A percentile compares a stretch with the other conserved stretches of the same genome.
Conservation (phyloP, 1,140 invertebrate species). For the Laupala kohalensis region DNA sequence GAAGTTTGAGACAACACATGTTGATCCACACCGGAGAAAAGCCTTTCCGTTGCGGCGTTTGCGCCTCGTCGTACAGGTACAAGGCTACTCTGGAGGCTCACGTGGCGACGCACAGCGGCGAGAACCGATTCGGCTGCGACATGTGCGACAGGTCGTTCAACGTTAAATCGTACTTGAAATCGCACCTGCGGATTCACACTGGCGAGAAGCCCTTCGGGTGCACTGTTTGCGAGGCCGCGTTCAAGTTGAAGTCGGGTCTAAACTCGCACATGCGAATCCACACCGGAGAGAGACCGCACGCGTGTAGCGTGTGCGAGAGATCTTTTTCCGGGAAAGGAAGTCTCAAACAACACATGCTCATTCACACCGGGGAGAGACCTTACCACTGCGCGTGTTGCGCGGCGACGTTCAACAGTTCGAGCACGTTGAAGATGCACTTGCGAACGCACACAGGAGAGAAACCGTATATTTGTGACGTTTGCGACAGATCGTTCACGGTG, state of each 20-base stretch:
- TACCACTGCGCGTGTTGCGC: not conserved
- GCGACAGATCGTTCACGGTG: not conserved
- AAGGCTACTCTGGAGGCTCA: not conserved
- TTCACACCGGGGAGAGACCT: not conserved
- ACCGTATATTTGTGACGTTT: not conserved
- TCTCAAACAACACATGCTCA: not conserved
- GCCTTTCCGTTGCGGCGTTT: not conserved
- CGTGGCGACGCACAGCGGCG: not conserved
- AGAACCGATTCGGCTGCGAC: not conserved
- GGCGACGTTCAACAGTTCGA: not conserved
- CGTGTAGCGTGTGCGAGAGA: not conserved
- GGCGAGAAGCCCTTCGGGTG: not conserved
- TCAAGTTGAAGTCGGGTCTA: not conserved
- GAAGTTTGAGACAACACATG: slow-evolving; percentile 6
- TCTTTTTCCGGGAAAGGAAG: not conserved
- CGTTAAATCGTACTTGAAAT: too few relatives aligned
- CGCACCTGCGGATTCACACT: too few relatives aligned
- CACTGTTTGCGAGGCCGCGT: not conserved
- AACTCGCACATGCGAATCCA: not conserved
- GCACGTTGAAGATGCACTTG: not conserved
- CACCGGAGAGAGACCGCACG: not conserved
- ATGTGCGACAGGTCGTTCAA: not conserved
- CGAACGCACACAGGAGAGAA: not conserved
- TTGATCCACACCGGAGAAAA: slow-evolving; percentile 3
- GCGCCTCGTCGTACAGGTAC: not conserved